phyloP scores from a whole-genome alignment of 2,113 vertebrate species.

The Gopherus flavomarginatus region DNA sequence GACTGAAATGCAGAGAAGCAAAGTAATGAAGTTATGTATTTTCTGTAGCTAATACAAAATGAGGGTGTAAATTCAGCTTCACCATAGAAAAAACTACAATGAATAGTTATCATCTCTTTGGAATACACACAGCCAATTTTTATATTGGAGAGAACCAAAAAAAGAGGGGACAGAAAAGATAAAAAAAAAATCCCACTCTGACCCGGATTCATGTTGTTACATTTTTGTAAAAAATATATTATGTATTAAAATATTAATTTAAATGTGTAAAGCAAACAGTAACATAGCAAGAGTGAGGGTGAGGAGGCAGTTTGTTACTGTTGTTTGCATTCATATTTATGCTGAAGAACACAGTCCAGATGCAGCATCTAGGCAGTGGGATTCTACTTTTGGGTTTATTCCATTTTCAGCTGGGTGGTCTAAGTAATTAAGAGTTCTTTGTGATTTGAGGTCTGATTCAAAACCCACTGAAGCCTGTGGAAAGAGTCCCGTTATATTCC shows the following conservation, averaged over 20 bases:
- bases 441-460: neutral
- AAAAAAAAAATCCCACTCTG: neutral
- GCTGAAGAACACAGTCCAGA: neutral
- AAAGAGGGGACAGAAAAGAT: neutral
- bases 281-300: neutral
- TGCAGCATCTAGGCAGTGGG: neutral
- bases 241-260: neutral
- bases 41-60: slow-evolving; percentile 13
- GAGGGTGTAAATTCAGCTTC: neutral
- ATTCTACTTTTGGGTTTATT: neutral
- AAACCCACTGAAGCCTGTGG: neutral
- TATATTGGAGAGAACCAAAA: neutral
- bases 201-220: neutral
- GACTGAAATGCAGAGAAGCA: neutral
- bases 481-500: neutral
- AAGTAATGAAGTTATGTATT: neutral
- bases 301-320: neutral
- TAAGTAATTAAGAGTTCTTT: neutral
- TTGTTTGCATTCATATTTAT: neutral
- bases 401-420: neutral
- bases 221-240: neutral
- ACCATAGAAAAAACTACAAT: neutral
- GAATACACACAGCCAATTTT: neutral
- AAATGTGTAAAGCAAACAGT: neutral
- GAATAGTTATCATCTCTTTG: neutral